Evolutionary conservation across 2,888 invertebrate genomes (phyloP).

Genomic region (Gibbula magus): DNA sequence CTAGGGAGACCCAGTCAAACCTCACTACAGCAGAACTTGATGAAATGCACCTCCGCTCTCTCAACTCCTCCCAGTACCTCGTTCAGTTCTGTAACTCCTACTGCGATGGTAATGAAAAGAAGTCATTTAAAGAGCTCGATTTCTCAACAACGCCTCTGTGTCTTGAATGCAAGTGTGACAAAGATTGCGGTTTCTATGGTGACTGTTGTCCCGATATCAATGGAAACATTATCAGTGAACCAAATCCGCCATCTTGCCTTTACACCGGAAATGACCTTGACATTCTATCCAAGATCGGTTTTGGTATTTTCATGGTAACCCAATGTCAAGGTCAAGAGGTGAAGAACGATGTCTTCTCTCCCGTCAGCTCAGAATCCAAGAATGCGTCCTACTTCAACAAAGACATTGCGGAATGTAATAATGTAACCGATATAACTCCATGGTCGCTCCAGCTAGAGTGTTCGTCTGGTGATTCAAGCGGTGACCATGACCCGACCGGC

Average conservation of each 20-base stretch:
- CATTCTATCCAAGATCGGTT: background rate
- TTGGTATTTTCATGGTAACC: background rate
- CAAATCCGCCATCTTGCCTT: background rate
- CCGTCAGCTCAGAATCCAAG: background rate
- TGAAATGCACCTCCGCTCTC: background rate
- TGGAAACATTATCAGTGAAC: background rate
- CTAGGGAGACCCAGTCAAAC: no score
- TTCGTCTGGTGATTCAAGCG: conserved; percentile 5
- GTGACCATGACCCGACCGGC: conserved; percentile 1
- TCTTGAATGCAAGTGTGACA: conserved; percentile 27
- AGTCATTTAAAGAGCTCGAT: background rate
- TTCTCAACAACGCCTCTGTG: background rate
- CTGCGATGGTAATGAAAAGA: background rate
- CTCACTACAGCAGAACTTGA: no score
- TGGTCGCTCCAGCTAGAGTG: conserved; percentile 24
- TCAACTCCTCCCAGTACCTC: background rate
- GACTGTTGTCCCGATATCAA: conserved; percentile 31
- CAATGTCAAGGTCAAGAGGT: background rate
- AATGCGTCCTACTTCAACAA: conserved; percentile 24
- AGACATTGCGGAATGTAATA: conserved; percentile 25
- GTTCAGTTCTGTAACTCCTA: background rate
- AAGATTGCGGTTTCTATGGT: conserved; percentile 20
- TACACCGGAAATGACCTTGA: background rate
- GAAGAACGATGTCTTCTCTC: background rate
- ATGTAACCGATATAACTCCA: background rate